A percentile compares a stretch with the other conserved stretches of the same genome.
Conservation (phyloP, 1,140 invertebrate species). For the Aphis craccivora region DNA sequence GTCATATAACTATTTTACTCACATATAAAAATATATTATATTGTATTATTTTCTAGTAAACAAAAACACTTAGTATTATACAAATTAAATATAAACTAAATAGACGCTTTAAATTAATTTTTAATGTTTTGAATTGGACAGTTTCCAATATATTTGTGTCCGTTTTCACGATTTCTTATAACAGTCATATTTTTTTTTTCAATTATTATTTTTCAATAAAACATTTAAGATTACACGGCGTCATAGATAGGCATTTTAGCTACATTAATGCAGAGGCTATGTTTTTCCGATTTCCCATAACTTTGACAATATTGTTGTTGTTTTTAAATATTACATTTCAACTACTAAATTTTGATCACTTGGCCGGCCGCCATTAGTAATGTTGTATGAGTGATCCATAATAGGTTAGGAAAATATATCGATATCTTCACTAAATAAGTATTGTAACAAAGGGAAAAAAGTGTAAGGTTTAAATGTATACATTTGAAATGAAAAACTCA, state of each 20-base stretch:
- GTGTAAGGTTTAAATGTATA: background rate
- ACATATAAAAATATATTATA: too few relatives aligned
- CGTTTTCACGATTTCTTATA: background rate
- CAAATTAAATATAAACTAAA: too few relatives aligned
- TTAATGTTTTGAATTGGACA: background rate
- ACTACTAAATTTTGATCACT: background rate
- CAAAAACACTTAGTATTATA: too few relatives aligned
- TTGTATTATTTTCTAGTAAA: too few relatives aligned
- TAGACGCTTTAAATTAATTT: background rate
- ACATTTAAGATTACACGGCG: background rate
- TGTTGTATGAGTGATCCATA: background rate
- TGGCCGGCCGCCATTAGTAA: background rate
- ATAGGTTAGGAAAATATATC: background rate
- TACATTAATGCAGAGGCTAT: background rate
- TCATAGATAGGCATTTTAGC: background rate
- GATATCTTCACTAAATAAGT: too few relatives aligned
- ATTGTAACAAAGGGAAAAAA: too few relatives aligned
- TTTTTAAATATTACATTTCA: background rate
- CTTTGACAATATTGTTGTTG: background rate
- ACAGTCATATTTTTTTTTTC: background rate
- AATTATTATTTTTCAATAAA: background rate
- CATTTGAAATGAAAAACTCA: background rate
- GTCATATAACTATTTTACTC: too few relatives aligned
- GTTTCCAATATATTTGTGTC: background rate
- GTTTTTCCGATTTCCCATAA: background rate